Base-by-base conservation (phyloP, 2,888 invertebrate species). In the Drosophila differens region DNA sequence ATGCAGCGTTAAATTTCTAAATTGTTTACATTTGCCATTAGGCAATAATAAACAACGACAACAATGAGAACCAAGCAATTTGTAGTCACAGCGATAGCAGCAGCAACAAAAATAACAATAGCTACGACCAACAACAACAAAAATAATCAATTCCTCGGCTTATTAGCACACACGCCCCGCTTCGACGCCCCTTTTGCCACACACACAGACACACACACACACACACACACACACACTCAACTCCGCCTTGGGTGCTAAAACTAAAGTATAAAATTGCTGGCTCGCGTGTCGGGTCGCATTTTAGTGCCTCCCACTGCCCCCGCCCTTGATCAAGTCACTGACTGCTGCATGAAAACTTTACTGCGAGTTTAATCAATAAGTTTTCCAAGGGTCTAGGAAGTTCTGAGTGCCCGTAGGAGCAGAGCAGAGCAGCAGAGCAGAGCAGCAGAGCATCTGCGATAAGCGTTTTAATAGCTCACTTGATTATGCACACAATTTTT, bases 1-100 rank as follows among this genome's bases (percentile, higher is more conserved):
- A 85, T 85, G 78, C 87, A 82, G 87, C 85, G 85, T 85, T 83
- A 83, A 86, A 86, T 87, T 85, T 85, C 76, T 81, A 85, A 87
- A 86, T 85, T 87, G 87, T 87, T 87, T 85, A 76, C 83, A 80
- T 80, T 80, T 80, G 80, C 76, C 70, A 83, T 85, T 83, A 83
- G 80, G 79, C 82, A 80, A 74, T 58, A 68, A 77, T 70, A 80
- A 76, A 77, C 81, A 74, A 69, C 61, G 41, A 35, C 60, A 73
- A 61, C 53, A 63, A 33, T 54, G 57, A 51, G 47, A 76, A 47
- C 41, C 74, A 64, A 54, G 61, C 62, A 75, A 78, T 82, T 75
- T 74, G 82, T 82, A 77, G 81, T 69, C 76, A 67, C 67, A 63
- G 62, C 47, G 53, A 67, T 44, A 39, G 32, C 51, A 82, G 16